Evolutionary conservation across 2,113 vertebrate genomes (phyloP).

Genomic region (Scatophagus argus): DNA sequence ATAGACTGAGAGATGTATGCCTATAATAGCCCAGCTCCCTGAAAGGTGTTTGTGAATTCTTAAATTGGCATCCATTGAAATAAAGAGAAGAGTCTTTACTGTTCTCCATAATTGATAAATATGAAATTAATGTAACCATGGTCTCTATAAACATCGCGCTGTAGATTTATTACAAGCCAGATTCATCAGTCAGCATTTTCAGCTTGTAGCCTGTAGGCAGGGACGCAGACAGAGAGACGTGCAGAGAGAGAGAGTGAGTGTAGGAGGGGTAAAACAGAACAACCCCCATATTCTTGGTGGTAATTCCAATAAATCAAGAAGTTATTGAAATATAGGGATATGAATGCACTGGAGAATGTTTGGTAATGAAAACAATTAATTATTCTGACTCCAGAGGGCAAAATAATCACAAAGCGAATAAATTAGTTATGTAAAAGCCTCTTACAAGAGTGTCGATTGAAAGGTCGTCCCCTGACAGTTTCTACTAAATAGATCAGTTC

Average conservation of each 20-base stretch:
- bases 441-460: constrained; percentile 39
- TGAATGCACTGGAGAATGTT: constrained; percentile 65
- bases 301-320: constrained; percentile 63
- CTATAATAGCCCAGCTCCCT: constrained; percentile 6
- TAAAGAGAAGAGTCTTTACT: constrained; percentile 18
- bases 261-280: constrained; percentile 20
- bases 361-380: constrained; percentile 82
- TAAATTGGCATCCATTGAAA: constrained; percentile 16
- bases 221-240: constrained; percentile 23
- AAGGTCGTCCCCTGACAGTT: constrained; percentile 56
- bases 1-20: not conserved
- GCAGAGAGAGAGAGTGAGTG: not conserved
- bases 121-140: constrained; percentile 34
- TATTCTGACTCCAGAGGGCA: constrained; percentile 66
- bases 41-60: constrained; percentile 27
- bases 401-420: constrained; percentile 63
- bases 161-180: constrained; percentile 53
- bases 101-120: constrained; percentile 26
- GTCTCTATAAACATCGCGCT: constrained; percentile 42
- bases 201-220: constrained; percentile 48
- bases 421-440: constrained; percentile 55
- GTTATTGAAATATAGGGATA: constrained; percentile 67
- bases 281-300: constrained; percentile 45
- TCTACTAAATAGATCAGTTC: constrained; percentile 56
- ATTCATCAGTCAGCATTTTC: constrained; percentile 59